phyloP scores from a whole-genome alignment of 2,113 vertebrate species.

The Phycodurus eques region DNA sequence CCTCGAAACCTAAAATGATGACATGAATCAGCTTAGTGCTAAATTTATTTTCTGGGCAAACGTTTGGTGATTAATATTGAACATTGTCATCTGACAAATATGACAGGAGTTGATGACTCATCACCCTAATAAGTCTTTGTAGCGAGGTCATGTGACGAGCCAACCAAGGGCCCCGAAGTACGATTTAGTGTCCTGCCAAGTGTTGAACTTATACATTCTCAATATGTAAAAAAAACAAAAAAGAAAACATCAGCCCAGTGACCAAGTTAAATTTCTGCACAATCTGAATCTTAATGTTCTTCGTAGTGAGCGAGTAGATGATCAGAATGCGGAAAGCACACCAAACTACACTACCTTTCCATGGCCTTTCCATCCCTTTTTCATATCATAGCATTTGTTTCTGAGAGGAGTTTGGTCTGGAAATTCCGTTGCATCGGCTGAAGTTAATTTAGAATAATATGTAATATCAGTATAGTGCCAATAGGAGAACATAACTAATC shows the following conservation, averaged over 20 bases:
- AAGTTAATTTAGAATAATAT: too few relatives aligned
- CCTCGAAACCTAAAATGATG: not conserved
- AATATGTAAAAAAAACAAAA: not conserved
- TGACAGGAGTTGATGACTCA: conserved; percentile 1
- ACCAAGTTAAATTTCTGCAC: not conserved
- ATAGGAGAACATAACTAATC: too few relatives aligned
- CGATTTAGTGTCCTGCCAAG: not conserved
- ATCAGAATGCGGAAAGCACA: too few relatives aligned
- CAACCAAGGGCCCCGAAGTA: too few relatives aligned
- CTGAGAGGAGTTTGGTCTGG: too few relatives aligned
- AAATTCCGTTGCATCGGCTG: too few relatives aligned
- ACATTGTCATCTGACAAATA: not conserved
- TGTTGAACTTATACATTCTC: not conserved
- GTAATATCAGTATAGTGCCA: too few relatives aligned
- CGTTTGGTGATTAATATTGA: conserved; percentile 22
- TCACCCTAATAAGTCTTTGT: not conserved
- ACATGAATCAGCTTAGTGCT: not conserved
- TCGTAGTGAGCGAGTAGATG: too few relatives aligned
- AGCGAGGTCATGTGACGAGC: not conserved
- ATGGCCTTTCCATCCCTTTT: too few relatives aligned
- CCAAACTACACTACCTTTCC: too few relatives aligned
- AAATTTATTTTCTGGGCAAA: conserved; percentile 3
- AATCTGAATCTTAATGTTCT: not conserved
- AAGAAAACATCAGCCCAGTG: not conserved
- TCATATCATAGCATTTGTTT: too few relatives aligned